Conservation (phyloP, 2,888 invertebrate genomes). For the Phortica okadai region DNA sequence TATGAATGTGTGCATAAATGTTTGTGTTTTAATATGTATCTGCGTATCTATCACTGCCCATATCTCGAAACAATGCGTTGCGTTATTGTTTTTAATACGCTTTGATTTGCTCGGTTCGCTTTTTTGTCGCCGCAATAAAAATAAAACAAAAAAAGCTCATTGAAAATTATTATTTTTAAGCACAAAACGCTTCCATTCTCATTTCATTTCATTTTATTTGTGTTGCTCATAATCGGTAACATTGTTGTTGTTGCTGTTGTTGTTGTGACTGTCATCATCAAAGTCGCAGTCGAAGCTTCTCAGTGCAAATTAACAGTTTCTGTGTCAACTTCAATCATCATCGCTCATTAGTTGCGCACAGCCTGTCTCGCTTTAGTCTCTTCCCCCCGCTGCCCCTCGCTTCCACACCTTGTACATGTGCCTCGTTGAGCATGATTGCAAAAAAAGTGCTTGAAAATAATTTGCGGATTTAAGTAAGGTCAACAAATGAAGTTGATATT, state of each 20-base stretch:
- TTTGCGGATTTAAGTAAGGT: not conserved
- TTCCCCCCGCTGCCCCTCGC: not conserved
- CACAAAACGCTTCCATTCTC: conserved; percentile 1
- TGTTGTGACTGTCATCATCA: not conserved
- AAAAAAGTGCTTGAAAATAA: not conserved
- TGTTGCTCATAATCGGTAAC: not conserved
- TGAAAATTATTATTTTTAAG: not conserved
- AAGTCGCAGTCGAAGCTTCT: not conserved
- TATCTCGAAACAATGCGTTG: conserved; percentile 18
- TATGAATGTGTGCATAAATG: not conserved
- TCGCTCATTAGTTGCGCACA: conserved; percentile 10
- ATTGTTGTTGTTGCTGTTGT: not conserved
- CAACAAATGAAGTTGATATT: not conserved
- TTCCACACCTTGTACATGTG: not conserved
- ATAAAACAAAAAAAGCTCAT: not conserved
- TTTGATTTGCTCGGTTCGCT: conserved; percentile 6
- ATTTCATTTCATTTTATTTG: not conserved
- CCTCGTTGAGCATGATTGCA: not conserved
- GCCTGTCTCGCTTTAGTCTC: not conserved
- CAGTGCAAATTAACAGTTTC: conserved; percentile 4
- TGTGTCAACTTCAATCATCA: conserved; percentile 17
- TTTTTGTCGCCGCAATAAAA: not conserved
- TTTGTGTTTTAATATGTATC: conserved; percentile 12
- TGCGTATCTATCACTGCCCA: conserved; percentile 38
- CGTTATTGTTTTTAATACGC: conserved; percentile 26